Evolutionary conservation across 2,888 invertebrate genomes (phyloP).

Genomic region (Drosophila neotestacea): DNA sequence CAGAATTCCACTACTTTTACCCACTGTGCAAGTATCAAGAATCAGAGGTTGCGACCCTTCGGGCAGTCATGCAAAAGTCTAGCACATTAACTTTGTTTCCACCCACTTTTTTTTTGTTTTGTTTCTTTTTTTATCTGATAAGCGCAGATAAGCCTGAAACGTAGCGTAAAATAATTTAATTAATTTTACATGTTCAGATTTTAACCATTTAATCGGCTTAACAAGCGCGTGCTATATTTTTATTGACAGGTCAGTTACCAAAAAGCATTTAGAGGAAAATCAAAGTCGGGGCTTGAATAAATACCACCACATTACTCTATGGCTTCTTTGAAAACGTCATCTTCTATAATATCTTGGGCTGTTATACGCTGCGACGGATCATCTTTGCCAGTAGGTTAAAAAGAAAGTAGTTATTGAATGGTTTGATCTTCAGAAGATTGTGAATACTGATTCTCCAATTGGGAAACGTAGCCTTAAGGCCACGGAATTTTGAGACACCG

Average conservation of each 20-base stretch:
- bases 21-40: slow-evolving; percentile 37
- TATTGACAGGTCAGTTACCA: slow-evolving; percentile 90
- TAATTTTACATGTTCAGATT: slow-evolving; percentile 29
- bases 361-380: not conserved
- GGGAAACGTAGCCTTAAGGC: not conserved
- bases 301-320: not conserved
- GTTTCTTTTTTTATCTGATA: not conserved
- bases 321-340: not conserved
- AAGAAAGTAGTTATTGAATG: not conserved
- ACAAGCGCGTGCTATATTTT: slow-evolving; percentile 41
- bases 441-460: not conserved
- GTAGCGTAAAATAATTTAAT: slow-evolving; percentile 51
- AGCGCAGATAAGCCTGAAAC: slow-evolving; percentile 14
- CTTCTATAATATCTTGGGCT: not conserved
- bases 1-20: not conserved
- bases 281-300: not conserved
- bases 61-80: slow-evolving; percentile 36
- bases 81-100: slow-evolving; percentile 40
- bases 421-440: not conserved
- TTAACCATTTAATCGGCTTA: slow-evolving; percentile 36
- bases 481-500: not conserved
- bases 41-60: slow-evolving; percentile 19
- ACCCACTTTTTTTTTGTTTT: not conserved
- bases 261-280: slow-evolving; percentile 32
- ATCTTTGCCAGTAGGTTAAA: not conserved